Conservation (phyloP, 2,888 invertebrate species). For the Cryptus armator region DNA sequence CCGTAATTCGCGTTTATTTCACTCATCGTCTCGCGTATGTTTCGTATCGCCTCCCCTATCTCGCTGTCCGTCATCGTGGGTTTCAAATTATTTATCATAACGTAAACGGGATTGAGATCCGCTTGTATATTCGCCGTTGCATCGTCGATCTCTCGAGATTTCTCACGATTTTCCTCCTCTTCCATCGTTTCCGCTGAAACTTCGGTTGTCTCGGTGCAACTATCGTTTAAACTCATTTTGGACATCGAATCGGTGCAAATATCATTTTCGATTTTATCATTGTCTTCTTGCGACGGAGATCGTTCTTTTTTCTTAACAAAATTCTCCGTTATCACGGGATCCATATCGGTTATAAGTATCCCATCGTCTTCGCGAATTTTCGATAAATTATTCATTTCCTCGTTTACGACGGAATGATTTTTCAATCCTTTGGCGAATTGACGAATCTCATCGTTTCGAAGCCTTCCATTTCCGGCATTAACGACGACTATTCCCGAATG, state of each 20-base stretch:
- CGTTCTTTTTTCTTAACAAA: constrained; percentile 54
- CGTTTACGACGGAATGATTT: constrained; percentile 69
- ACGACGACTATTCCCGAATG: constrained; percentile 83
- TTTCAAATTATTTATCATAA: constrained; percentile 71
- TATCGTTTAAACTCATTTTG: constrained; percentile 46
- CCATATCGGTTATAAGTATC: constrained; percentile 7
- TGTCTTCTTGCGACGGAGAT: constrained; percentile 14
- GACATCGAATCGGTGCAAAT: constrained; percentile 31
- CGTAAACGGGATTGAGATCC: constrained; percentile 76
- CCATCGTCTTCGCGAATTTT: constrained; percentile 22
- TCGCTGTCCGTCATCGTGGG: constrained; percentile 71
- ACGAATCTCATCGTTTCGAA: constrained; percentile 79
- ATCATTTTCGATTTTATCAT: constrained; percentile 16
- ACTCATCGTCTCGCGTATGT: constrained; percentile 73
- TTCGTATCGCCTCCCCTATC: constrained; percentile 73
- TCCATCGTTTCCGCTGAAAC: not conserved
- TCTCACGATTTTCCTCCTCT: constrained; percentile 40
- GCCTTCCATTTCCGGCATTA: constrained; percentile 75
- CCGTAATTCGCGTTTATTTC: constrained; percentile 74
- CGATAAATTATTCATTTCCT: constrained; percentile 77
- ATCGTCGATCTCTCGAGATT: constrained; percentile 62
- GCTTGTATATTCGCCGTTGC: constrained; percentile 71
- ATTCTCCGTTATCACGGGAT: constrained; percentile 67
- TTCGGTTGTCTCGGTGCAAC: not conserved
- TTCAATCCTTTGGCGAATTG: constrained; percentile 75